phyloP scores from a whole-genome alignment of 2,113 vertebrate genomes.

The Datnioides undecimradiatus region DNA sequence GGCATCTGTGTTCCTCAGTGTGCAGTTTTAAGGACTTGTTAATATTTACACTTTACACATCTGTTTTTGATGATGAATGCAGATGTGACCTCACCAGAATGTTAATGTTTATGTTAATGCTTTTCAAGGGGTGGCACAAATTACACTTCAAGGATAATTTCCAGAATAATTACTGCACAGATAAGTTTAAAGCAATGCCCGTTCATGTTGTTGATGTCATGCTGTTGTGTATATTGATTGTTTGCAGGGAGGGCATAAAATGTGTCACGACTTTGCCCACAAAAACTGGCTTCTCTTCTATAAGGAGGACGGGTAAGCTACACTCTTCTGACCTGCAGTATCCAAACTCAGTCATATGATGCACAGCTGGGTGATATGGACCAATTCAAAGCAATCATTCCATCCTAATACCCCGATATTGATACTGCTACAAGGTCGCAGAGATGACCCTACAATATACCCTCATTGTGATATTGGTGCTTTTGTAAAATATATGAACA shows the following conservation, averaged over 20 bases:
- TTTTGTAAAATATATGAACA: too few species aligned
- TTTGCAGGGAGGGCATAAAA: conserved; percentile 86
- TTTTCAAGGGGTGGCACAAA: not conserved
- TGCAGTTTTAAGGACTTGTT: not conserved
- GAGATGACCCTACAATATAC: too few species aligned
- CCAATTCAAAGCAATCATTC: too few species aligned
- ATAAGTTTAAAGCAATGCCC: not conserved
- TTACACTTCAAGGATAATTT: not conserved
- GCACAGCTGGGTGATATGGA: too few species aligned
- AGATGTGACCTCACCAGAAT: not conserved
- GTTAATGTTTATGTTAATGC: not conserved
- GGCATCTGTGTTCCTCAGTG: not conserved
- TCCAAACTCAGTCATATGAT: not conserved
- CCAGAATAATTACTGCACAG: not conserved
- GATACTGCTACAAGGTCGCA: too few species aligned
- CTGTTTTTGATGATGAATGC: not conserved
- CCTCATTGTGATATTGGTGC: too few species aligned
- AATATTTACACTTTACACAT: not conserved
- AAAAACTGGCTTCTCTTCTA: conserved; percentile 98
- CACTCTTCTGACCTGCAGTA: not conserved
- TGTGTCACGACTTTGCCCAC: conserved; percentile 95
- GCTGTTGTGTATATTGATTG: conserved; percentile 2
- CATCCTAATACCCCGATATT: too few species aligned
- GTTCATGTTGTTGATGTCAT: not conserved
- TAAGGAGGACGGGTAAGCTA: conserved; percentile 89